A percentile compares a stretch with the other conserved stretches of the same genome.
Evolutionary conservation across 2,888 invertebrate species (phyloP).

Genomic region (Drosophila kambysellisi): DNA sequence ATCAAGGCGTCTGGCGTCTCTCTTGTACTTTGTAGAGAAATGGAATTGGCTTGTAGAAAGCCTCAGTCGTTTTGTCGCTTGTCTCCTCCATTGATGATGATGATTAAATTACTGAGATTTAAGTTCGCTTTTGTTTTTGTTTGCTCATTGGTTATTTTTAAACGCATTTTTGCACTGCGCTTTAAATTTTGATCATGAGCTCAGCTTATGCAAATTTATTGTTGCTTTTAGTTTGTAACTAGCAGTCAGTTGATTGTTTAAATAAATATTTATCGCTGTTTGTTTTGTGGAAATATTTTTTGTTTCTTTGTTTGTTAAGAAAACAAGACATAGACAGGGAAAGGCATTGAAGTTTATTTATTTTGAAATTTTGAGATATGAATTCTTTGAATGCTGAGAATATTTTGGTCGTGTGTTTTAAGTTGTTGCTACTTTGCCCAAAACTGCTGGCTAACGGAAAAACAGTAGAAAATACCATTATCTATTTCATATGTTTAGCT

Average conservation of each 20-base stretch:
- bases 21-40: constrained; percentile 11
- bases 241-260: constrained; percentile 2
- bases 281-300: background rate
- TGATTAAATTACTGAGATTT: constrained; percentile 20
- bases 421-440: too few relatives aligned
- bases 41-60: constrained; percentile 50
- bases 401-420: too few relatives aligned
- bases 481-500: background rate
- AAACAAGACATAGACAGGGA: background rate
- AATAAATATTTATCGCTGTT: constrained; percentile 15
- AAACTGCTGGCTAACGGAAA: background rate
- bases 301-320: background rate
- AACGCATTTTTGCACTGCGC: constrained; percentile 20
- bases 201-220: constrained; percentile 63
- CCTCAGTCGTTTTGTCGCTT: constrained; percentile 25
- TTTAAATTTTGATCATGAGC: constrained; percentile 34
- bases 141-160: constrained; percentile 31
- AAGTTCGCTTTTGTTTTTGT: background rate
- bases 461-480: background rate
- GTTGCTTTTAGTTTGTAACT: constrained; percentile 20
- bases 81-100: background rate
- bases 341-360: background rate
- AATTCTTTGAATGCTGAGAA: too few relatives aligned
- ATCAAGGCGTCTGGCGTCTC: constrained; percentile 69
- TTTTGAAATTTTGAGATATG: background rate